Evolutionary conservation across 2,888 invertebrate species (phyloP).

Genomic region (Arge pagana): DNA sequence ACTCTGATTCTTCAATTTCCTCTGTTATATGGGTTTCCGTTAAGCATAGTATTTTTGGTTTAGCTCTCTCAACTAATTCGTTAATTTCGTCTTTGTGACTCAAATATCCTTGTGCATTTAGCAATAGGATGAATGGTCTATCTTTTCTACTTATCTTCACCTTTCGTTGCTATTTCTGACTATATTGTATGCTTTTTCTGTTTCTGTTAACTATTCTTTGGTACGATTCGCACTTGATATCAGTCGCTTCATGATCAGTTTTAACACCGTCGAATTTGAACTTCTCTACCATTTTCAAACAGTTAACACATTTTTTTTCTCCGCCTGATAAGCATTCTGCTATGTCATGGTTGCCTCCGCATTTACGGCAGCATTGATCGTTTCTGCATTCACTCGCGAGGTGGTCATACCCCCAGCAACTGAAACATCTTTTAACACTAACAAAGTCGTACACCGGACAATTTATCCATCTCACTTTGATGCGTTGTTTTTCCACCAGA

Average conservation of each 20-base stretch:
- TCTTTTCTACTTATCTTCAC: too few species aligned
- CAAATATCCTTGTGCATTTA: slow-evolving; percentile 24
- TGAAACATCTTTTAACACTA: slow-evolving; percentile 15
- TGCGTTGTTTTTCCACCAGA: neutral
- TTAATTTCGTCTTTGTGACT: slow-evolving; percentile 25
- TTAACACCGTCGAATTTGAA: neutral
- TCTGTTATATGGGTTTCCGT: slow-evolving; percentile 21
- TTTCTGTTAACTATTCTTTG: slow-evolving; percentile 1
- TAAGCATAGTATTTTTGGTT: slow-evolving; percentile 20
- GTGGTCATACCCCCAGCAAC: slow-evolving; percentile 12
- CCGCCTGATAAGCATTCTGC: too few species aligned
- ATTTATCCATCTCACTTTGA: slow-evolving; percentile 8
- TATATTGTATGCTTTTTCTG: slow-evolving; percentile 6
- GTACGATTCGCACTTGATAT: neutral
- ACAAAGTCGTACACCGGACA: slow-evolving; percentile 4
- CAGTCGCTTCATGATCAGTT: neutral
- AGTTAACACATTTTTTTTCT: neutral
- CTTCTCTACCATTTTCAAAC: neutral
- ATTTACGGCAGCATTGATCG: neutral
- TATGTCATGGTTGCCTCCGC: neutral
- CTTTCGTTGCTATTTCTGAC: slow-evolving; percentile 28
- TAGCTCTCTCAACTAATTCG: neutral
- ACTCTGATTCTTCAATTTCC: slow-evolving; percentile 10
- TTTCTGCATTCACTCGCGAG: neutral
- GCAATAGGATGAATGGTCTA: neutral